Evolutionary conservation across 2,113 vertebrate species (phyloP).

Genomic region (Pardalotus punctatus): DNA sequence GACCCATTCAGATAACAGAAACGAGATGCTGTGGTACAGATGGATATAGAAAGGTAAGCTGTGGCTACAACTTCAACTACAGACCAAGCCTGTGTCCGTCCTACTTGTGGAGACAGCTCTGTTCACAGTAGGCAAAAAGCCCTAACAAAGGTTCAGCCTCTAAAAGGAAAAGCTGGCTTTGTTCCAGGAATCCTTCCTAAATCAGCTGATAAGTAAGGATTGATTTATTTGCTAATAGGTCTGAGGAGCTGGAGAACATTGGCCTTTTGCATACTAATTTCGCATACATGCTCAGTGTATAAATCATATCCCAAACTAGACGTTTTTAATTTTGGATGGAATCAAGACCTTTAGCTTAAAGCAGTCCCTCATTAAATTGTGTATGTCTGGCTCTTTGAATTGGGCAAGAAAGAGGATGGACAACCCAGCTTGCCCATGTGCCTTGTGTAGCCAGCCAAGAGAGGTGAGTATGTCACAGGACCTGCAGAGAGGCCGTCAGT

Average conservation of each 20-base stretch:
- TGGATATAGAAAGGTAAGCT: neutral
- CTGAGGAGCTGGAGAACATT: neutral
- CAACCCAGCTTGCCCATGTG: neutral
- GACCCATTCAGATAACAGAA: neutral
- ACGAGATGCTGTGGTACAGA: neutral
- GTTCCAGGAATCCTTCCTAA: neutral
- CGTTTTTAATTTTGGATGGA: neutral
- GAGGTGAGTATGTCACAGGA: neutral
- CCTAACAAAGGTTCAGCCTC: neutral
- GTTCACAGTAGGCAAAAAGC: neutral
- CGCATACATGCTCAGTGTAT: neutral
- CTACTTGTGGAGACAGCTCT: neutral
- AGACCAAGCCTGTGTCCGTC: accelerated
- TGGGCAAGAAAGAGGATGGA: neutral
- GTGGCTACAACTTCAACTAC: neutral
- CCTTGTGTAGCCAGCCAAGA: neutral
- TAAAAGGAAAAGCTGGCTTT: neutral
- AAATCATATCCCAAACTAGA: neutral
- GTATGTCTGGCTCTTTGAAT: neutral
- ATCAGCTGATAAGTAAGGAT: neutral
- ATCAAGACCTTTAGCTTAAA: neutral
- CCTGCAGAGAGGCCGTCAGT: neutral
- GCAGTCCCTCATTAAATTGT: neutral
- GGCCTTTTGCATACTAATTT: neutral
- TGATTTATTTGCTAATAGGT: neutral